A percentile compares a stretch with the other conserved stretches of the same genome.
Evolutionary conservation across 2,888 invertebrate genomes (phyloP).

Genomic region (Ichneumoninae sp.): DNA sequence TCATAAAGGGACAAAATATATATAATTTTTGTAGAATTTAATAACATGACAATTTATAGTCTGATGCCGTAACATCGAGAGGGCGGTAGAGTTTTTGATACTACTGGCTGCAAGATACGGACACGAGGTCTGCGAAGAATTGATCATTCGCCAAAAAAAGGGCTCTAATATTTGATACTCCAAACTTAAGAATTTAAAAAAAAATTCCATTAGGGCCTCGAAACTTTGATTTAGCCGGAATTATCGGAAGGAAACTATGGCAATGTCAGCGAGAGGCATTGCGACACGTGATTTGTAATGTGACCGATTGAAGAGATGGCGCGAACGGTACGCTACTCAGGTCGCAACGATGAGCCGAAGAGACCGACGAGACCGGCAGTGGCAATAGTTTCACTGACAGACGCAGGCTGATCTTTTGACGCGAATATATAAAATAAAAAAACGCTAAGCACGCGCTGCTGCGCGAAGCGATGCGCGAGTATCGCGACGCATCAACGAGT

Average conservation of each 20-base stretch:
- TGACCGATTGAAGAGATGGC: slow-evolving; percentile 37
- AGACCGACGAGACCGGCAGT: slow-evolving; percentile 53
- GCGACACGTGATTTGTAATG: neutral
- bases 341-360: slow-evolving; percentile 6
- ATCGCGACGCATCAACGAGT: slow-evolving; percentile 38
- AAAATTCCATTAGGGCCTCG: neutral
- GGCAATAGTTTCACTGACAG: slow-evolving; percentile 25
- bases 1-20: too few relatives aligned
- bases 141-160: too few relatives aligned
- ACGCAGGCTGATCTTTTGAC: neutral
- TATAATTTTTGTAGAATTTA: too few relatives aligned
- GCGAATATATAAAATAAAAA: slow-evolving; percentile 3
- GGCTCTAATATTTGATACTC: too few relatives aligned
- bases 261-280: neutral
- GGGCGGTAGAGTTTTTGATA: too few relatives aligned
- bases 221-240: neutral
- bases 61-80: too few relatives aligned
- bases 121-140: too few relatives aligned
- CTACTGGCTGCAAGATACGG: too few relatives aligned
- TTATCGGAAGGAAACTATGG: neutral
- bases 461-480: slow-evolving; percentile 45
- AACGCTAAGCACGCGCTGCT: slow-evolving; percentile 27
- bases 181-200: neutral
- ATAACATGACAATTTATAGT: too few relatives aligned
- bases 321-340: slow-evolving; percentile 32